Base-by-base conservation (phyloP, 2,797 vertebrate species). In the Allobates femoralis region DNA sequence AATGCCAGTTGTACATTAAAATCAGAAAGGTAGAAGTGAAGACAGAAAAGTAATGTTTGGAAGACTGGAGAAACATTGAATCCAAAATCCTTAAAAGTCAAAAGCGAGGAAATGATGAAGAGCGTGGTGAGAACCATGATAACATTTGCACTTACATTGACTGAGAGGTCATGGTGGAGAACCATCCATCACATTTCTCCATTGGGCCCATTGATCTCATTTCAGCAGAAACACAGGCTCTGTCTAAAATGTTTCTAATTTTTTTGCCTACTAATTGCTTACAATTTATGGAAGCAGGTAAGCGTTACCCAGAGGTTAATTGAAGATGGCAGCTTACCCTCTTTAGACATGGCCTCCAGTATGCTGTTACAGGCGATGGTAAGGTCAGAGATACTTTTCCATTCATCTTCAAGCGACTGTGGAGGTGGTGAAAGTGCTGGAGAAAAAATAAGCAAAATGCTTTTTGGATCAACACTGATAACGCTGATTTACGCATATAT, bases 371-470 rank as follows among this genome's bases (percentile, higher is more conserved):
- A 98, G 73, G 96, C 95, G 0, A 95, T 94, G 12, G 96, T 96
- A 74, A 98, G 93, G 90, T 97, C 96, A 0, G 97, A 94, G 62
- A 98, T 97, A 79, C 96, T 97, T 92, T 96, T 96, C 97, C 97
- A 98, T 91, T 98, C 97, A 10, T 97, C 96, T 62, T 97, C 96
- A 1, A 96, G 93, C 0, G 96, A 94, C 30, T 97, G 79, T 2
- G 73, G 71, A 66, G 26, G 46, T 62, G 87, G 51, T 6, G 79
- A 55, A 5, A 94, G 2, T 89, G 91, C 79, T 94, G 90, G 80
- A 90, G 90, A 0, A 88, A 53, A 78, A 37, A 50, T 83, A 87
- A 34, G 58, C 53, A 5, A 79, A 26, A 11, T 12, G 34, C 1
- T 50, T 23, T 23, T 3, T 8, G 11, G 7, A 71, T 67, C 30